Evolutionary conservation across 2,888 invertebrate genomes (phyloP).

Genomic region (Drosophila differens): DNA sequence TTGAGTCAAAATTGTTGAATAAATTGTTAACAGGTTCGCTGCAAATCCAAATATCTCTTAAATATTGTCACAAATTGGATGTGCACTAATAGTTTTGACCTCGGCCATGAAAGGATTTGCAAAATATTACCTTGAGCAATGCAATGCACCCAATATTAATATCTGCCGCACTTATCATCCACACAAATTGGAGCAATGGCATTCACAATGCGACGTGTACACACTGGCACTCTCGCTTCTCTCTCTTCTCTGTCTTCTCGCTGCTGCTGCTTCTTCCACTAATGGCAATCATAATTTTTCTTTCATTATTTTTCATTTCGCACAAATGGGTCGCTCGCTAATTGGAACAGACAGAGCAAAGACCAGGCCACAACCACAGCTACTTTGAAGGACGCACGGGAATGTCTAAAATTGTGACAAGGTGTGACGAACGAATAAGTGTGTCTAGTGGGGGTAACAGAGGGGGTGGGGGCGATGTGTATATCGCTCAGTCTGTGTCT

Average conservation of each 20-base stretch:
- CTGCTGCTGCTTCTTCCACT: conserved; percentile 11
- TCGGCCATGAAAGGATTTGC: conserved; percentile 81
- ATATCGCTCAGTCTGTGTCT: background rate
- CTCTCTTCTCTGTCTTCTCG: background rate
- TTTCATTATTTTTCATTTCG: conserved; percentile 19
- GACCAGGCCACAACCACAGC: conserved; percentile 38
- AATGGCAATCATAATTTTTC: conserved; percentile 72
- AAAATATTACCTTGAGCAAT: conserved; percentile 48
- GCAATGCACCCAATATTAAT: conserved; percentile 17
- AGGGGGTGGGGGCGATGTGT: background rate
- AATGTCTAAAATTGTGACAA: conserved; percentile 58
- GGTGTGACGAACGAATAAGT: conserved; percentile 53
- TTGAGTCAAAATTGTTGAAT: conserved; percentile 34
- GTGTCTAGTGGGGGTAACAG: background rate
- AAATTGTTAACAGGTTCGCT: conserved; percentile 75
- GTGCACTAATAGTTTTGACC: conserved; percentile 79
- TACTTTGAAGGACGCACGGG: conserved; percentile 67
- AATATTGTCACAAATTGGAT: conserved; percentile 73
- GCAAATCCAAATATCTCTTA: conserved; percentile 26
- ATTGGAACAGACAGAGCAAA: conserved; percentile 70
- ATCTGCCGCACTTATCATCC: conserved; percentile 21
- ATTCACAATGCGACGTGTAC: conserved; percentile 69
- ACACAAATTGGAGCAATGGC: conserved; percentile 62
- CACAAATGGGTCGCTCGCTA: conserved; percentile 66
- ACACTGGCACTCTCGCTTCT: background rate